Base-by-base conservation (phyloP, 2,797 vertebrate genomes). In the Ataeniobius toweri region DNA sequence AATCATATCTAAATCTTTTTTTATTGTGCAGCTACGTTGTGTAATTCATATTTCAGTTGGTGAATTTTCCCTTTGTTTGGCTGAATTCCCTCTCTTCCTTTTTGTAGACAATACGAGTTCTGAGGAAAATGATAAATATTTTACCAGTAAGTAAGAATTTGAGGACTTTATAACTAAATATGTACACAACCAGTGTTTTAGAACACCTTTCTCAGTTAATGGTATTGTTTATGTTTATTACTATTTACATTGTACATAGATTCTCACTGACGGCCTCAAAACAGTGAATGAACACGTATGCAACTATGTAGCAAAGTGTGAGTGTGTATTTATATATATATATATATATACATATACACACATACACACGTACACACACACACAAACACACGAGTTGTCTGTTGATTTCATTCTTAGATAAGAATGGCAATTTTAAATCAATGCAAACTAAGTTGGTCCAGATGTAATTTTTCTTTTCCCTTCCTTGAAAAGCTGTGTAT, bases 41-140 rank as follows among this genome's bases (percentile, higher is more conserved):
- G 18, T 12, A 69, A n/a, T 69, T 69, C 22, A 69, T n/a, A 46
- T 44, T 67, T 65, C 7, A 41, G 20, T 41, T 46, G 13, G 22
- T 67, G 5, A 48, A 2, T 20, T 1, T 12, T 65, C 24, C 3
- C 0, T 61, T 73, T 74, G 0, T 51, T 59, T 79, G 20, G 8
- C 18, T 67, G 9, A 67, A 75, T 71, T 39, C 77, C 1, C 51
- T 80, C 76, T 79, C 58, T 48, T 85, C 10, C 41, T 79, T 28
- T 79, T 74, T 18, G 31, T 76, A 99, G 98, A 97, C 96, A 50
- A 99, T 99, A 89, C 93, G 97, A 74, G 96, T 96, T 94, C 87
- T 99, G 41, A 96, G 94, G 93, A 96, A 97, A 84, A 80, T 94
- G 55, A 94, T 96, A 12, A 92, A 95, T 0, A 95, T 98, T 80